These are phyloP conservation scores for Stichopus horrens DNA, from an alignment of 53 echinoderm and acorn worm species.

Conservation along the genomic window DNA sequence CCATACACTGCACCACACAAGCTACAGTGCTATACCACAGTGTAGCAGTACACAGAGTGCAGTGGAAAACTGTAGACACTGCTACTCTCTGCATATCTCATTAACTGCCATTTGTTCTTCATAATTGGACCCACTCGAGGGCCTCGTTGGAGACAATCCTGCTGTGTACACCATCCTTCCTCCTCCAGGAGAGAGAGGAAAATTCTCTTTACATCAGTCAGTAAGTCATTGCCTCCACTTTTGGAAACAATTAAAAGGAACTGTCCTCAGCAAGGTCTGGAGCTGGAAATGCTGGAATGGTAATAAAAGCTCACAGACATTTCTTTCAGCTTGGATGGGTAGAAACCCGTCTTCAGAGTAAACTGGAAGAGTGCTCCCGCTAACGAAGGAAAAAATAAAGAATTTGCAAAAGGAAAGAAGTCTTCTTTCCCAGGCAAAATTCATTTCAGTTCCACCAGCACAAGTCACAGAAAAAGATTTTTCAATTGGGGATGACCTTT, in stretches of 20 bases:
- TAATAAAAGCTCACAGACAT: conserved; percentile 25
- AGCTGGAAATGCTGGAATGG: background rate
- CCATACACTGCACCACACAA: too few species aligned
- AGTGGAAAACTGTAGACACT: too few species aligned
- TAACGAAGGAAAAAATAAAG: too few species aligned
- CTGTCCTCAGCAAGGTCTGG: background rate
- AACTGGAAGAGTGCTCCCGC: too few species aligned
- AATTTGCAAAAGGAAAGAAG: background rate
- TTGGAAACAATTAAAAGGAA: conserved; percentile 33
- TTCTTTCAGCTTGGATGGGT: conserved; percentile 27
- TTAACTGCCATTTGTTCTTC: conserved; percentile 26
- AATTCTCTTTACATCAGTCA: background rate
- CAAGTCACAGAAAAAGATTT: background rate
- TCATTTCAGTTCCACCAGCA: conserved; percentile 26
- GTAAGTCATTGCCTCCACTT: conserved; percentile 1
- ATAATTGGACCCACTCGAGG: conserved; percentile 35
- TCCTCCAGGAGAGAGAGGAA: background rate
- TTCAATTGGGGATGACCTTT: conserved; percentile 39
- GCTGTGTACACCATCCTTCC: conserved; percentile 23
- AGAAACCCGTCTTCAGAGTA: background rate
- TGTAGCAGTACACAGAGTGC: too few species aligned
- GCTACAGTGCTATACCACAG: too few species aligned
- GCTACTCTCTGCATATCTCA: background rate
- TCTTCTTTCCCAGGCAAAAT: conserved; percentile 8
- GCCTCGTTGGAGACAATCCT: conserved; percentile 32